Conservation (phyloP, 2,797 vertebrate species). For the Micropoecilia bifurca region DNA sequence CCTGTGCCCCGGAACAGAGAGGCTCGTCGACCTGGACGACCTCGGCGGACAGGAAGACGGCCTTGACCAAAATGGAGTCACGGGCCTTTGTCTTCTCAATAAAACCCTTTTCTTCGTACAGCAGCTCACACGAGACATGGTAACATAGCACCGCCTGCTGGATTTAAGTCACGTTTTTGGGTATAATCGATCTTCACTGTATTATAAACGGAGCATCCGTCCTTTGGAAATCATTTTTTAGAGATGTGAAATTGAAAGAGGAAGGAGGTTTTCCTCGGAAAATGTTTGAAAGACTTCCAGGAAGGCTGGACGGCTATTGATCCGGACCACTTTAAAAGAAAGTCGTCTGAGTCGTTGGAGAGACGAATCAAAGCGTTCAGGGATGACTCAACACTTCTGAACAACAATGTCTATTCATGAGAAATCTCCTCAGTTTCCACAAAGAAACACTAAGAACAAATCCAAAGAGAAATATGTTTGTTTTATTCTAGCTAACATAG, state of each 20-base stretch:
- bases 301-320: not conserved
- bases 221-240: not conserved
- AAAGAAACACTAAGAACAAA: not conserved
- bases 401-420: not conserved
- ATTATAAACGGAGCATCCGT: not conserved
- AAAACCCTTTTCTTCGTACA: constrained; percentile 95
- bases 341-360: not conserved
- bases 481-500: not conserved
- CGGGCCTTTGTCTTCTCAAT: constrained; percentile 89
- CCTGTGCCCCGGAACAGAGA: constrained; percentile 78
- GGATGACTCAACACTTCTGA: not conserved
- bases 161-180: not conserved
- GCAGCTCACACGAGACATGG: constrained; percentile 94
- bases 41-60: constrained; percentile 75
- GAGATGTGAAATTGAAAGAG: not conserved
- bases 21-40: constrained; percentile 79
- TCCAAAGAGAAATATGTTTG: not conserved
- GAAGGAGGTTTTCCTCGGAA: not conserved
- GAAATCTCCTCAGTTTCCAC: not conserved
- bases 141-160: constrained; percentile 56
- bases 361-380: not conserved
- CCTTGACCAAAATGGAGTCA: constrained; percentile 65
- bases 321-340: not conserved
- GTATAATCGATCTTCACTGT: not conserved
- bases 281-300: not conserved